These are phyloP conservation scores for Phenganax stokvisi DNA, from an alignment of 92 coral and sea anemone genomes.

Conservation along the genomic window DNA sequence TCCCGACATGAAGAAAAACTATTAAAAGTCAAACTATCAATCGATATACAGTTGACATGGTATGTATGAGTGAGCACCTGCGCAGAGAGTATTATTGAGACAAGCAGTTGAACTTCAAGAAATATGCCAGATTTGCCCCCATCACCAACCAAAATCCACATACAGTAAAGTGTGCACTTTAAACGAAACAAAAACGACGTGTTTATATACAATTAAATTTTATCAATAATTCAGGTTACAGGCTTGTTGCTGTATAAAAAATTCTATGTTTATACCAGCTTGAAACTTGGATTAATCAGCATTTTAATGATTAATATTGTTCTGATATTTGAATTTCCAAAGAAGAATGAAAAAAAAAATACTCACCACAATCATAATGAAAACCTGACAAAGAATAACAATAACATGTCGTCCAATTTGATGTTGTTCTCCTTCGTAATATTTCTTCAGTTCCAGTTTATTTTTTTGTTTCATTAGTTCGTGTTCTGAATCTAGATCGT, in stretches of 20 bases:
- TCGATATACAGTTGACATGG: not conserved
- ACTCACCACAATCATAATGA: conserved; percentile 64
- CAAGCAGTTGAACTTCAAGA: conserved; percentile 60
- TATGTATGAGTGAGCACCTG: conserved; percentile 51
- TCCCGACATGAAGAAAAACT: not conserved
- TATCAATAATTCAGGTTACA: not conserved
- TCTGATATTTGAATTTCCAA: not conserved
- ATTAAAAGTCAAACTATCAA: not conserved
- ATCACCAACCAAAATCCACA: conserved; percentile 62
- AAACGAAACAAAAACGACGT: not conserved
- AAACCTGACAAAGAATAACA: conserved; percentile 49
- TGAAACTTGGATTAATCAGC: not conserved
- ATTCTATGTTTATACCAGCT: not conserved
- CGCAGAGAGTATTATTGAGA: conserved; percentile 60
- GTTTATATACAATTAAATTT: no score
- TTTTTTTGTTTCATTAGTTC: not conserved
- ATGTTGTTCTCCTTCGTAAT: conserved; percentile 69
- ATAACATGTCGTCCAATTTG: conserved; percentile 79
- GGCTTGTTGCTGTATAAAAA: no score
- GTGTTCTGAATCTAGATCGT: not conserved
- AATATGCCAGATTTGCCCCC: conserved; percentile 56
- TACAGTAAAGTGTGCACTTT: conserved; percentile 57
- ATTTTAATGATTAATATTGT: no score
- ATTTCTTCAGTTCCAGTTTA: conserved; percentile 42
- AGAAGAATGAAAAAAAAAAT: not conserved